Evolutionary conservation across 2,113 vertebrate species (phyloP), one percentile per base, ranked within the genome.

Genomic region (Hippocampus comes): DNA sequence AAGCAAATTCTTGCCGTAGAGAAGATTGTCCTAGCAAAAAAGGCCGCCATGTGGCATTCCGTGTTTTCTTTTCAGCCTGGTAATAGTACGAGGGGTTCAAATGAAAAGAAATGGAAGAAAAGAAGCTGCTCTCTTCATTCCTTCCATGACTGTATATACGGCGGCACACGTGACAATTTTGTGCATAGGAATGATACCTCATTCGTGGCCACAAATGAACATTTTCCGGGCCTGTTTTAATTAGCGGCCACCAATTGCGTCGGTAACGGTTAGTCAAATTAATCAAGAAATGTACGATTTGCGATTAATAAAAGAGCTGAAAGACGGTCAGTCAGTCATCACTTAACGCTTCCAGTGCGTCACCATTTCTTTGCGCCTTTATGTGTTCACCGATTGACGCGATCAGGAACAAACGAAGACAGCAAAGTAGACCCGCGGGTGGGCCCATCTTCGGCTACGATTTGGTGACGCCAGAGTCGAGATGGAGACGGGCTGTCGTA

Each of bases 241-340:
- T 49, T 49, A 5, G 48, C 20, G 48, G 3, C 18, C 5, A 5
- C 5, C 30, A 34, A 34, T 25, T 6, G 23, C 0, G 57, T 23
- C 1, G 53, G 10, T n/a, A 11, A 55, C 18, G 53, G 4, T 51
- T 6, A 20, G 2, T 8, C 18, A 51, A 51, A 49, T 18, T 18
- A 43, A 43, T 9, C 8, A 43, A 43, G 1, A 10, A 46, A 46
- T 2, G 43, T 56, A 21, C 7, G 21, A 21, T 56, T 56, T 23
- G 63, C 73, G 91, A 88, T 91, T 91, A 91, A 91, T 92, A 92
- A 91, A 89, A 90, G 55, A 77, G 89, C 87, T 89, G 84, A 92
- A 93, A 91, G 91, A 91, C 85, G 78, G 89, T 91, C 91, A 90
- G 89, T 86, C 66, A 86, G 53, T 68, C 86, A 76, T 88, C 77